phyloP scores from a whole-genome alignment of 64 coral and sea anemone genomes.

The Porites lutea region DNA sequence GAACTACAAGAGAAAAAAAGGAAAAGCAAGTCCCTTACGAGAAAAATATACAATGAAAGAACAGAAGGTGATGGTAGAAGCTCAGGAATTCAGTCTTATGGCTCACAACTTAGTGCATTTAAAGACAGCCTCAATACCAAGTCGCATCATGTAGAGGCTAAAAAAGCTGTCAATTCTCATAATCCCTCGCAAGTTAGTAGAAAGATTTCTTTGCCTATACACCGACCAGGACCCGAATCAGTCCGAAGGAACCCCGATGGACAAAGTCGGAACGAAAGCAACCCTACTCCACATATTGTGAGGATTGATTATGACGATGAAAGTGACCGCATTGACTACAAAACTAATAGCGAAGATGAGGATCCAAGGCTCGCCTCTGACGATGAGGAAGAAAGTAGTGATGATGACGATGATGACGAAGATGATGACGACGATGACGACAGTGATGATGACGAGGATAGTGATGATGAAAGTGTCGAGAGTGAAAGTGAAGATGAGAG shows the following conservation, averaged over 20 bases:
- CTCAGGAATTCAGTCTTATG: slow-evolving; percentile 47
- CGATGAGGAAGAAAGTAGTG: not conserved
- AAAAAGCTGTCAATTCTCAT: not conserved
- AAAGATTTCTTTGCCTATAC: slow-evolving; percentile 3
- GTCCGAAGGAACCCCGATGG: slow-evolving; percentile 68
- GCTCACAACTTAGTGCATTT: slow-evolving; percentile 33
- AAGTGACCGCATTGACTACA: slow-evolving; percentile 42
- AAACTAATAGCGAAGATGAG: not conserved
- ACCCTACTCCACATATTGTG: not conserved
- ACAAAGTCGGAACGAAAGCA: slow-evolving; percentile 53
- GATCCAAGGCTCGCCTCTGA: not conserved
- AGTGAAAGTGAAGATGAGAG: not conserved
- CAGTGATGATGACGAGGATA: not conserved
- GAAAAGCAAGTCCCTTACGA: not conserved
- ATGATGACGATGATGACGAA: not conserved
- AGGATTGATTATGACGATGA: slow-evolving; percentile 48
- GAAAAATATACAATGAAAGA: slow-evolving; percentile 26
- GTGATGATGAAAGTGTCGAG: not conserved
- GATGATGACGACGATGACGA: not conserved
- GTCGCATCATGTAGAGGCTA: not conserved
- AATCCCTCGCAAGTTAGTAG: not conserved
- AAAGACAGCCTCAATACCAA: slow-evolving; percentile 9
- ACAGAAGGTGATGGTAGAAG: slow-evolving; percentile 70
- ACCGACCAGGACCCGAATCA: slow-evolving; percentile 4
- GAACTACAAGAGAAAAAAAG: slow-evolving; percentile 13